Percentiles rank a stretch among this genome's conserved stretches.
Conservation (phyloP, 1,140 invertebrate species). For the Drosophila tropicalis region DNA sequence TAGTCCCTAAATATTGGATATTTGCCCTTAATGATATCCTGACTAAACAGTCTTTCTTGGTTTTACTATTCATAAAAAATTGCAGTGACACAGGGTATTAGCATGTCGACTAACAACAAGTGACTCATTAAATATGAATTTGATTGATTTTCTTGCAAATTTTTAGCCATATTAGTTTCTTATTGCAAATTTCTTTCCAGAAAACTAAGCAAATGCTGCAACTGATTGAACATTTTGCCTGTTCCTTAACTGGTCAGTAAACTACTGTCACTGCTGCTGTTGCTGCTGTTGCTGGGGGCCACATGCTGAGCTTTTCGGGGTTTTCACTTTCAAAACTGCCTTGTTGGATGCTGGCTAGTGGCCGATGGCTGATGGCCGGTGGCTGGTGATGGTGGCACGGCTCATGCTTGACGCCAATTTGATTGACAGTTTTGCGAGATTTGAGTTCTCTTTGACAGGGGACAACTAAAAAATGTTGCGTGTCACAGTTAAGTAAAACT, state of each 20-base stretch:
- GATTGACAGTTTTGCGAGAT: conserved; percentile 64
- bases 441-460: conserved; percentile 53
- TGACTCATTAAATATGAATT: neutral
- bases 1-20: too few species aligned
- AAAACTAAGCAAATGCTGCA: conserved; percentile 34
- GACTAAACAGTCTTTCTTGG: too few species aligned
- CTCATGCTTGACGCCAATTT: conserved; percentile 53
- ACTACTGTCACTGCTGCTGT: conserved; percentile 8
- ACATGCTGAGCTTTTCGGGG: conserved; percentile 48
- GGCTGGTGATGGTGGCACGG: conserved; percentile 8
- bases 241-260: conserved; percentile 12
- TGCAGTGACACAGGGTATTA: conserved; percentile 26
- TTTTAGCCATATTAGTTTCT: conserved; percentile 61
- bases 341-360: neutral
- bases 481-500: conserved; percentile 54
- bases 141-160: conserved; percentile 72
- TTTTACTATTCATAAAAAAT: too few species aligned
- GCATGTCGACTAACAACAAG: neutral
- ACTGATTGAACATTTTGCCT: conserved; percentile 22
- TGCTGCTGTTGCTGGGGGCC: conserved; percentile 20
- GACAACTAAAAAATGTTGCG: neutral
- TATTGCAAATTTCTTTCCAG: conserved; percentile 64
- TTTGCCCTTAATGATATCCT: too few species aligned
- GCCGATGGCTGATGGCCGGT: neutral
- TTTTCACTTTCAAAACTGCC: conserved; percentile 71